A percentile compares a stretch with the other conserved stretches of the same genome.
Evolutionary conservation across 2,797 vertebrate species (phyloP).

Genomic region (Carcharodon carcharias): DNA sequence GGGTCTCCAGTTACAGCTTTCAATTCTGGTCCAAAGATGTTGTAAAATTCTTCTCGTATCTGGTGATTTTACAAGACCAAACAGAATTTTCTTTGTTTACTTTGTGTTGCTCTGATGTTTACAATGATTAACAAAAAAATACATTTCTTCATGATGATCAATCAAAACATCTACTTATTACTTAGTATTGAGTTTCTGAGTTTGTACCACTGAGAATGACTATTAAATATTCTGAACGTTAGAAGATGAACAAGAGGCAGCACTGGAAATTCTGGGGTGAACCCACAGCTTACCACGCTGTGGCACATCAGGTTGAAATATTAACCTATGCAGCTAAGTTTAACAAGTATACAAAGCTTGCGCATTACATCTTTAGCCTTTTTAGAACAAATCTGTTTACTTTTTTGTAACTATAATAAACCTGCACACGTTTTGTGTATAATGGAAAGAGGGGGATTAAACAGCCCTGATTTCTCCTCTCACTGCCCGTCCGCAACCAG

Average conservation of each 20-base stretch:
- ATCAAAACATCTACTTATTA: neutral
- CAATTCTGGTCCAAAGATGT: conserved; percentile 76
- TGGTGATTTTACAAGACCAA: conserved; percentile 44
- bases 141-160: neutral
- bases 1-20: conserved; percentile 75
- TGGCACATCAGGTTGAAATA: no score
- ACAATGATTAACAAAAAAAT: neutral
- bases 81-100: neutral
- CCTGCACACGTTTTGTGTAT: neutral
- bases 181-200: neutral
- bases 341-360: neutral
- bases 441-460: no score
- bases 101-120: neutral
- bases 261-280: neutral
- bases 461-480: no score
- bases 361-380: neutral
- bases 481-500: no score
- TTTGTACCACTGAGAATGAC: neutral
- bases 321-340: neutral
- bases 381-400: neutral
- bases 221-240: neutral
- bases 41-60: conserved; percentile 80
- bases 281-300: neutral
- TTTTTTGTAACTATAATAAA: neutral
- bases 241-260: neutral